These are phyloP conservation scores for Telenomus remus DNA, from an alignment of 1,140 invertebrate genomes.

Conservation along the genomic window DNA sequence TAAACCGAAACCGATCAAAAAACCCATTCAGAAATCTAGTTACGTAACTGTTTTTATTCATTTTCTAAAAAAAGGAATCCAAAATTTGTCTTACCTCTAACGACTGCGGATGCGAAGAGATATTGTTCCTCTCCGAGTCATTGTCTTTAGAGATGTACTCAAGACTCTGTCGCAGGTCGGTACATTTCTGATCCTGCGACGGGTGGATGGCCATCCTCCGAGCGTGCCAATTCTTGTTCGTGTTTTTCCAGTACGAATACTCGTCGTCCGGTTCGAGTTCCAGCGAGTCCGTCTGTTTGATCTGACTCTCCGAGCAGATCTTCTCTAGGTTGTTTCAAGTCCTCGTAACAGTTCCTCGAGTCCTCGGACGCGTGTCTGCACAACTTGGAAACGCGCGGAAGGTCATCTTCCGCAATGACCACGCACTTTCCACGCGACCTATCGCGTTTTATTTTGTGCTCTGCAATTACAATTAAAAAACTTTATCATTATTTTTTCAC, in stretches of 20 bases:
- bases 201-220: slow-evolving; percentile 63
- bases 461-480: slow-evolving; percentile 46
- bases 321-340: slow-evolving; percentile 69
- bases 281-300: slow-evolving; percentile 72
- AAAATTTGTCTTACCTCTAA: slow-evolving; percentile 60
- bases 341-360: slow-evolving; percentile 67
- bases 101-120: slow-evolving; percentile 72
- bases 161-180: slow-evolving; percentile 71
- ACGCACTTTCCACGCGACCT: slow-evolving; percentile 61
- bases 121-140: slow-evolving; percentile 71
- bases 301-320: slow-evolving; percentile 72
- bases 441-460: slow-evolving; percentile 56
- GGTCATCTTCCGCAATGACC: slow-evolving; percentile 64
- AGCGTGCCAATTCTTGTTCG: slow-evolving; percentile 56
- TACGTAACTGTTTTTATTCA: no score
- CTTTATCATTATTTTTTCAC: no score
- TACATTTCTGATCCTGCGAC: slow-evolving; percentile 66
- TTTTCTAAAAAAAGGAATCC: no score
- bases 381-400: slow-evolving; percentile 61
- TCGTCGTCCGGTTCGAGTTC: slow-evolving; percentile 71
- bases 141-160: slow-evolving; percentile 73
- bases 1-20: no score
- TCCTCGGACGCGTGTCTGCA: slow-evolving; percentile 70
- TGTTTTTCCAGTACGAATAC: slow-evolving; percentile 68
- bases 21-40: no score